These are phyloP conservation scores for Notarius quadriscutis DNA, from an alignment of 2,113 vertebrate genomes.

Conservation along the genomic window DNA sequence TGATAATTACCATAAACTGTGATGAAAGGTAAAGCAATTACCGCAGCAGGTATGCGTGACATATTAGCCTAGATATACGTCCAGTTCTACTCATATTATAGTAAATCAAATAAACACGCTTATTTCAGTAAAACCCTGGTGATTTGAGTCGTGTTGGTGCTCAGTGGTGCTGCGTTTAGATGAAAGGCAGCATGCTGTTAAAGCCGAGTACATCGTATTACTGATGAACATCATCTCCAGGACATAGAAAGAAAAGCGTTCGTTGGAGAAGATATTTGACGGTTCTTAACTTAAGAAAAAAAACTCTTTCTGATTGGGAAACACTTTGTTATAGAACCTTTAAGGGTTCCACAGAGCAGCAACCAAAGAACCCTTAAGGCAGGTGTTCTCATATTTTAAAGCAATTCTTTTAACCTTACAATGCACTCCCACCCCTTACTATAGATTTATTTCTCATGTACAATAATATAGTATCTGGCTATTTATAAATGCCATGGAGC, in stretches of 20 bases:
- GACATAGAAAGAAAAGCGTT: not conserved
- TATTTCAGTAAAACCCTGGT: not conserved
- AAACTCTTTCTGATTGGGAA: not conserved
- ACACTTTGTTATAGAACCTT: not conserved
- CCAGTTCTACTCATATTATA: not conserved
- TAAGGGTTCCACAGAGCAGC: not conserved
- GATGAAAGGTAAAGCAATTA: not conserved
- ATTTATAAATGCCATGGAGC: not conserved
- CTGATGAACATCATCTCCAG: not conserved
- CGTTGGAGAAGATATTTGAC: not conserved
- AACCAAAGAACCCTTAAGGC: not conserved
- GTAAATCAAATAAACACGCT: not conserved
- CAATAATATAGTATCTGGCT: not conserved
- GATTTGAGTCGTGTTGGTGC: not conserved
- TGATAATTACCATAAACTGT: constrained; percentile 3
- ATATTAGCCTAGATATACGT: not conserved
- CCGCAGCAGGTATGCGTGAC: not conserved
- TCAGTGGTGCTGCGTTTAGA: not conserved
- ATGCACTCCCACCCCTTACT: not conserved
- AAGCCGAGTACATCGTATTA: not conserved
- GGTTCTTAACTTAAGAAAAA: not conserved
- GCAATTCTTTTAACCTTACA: not conserved
- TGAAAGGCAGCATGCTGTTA: not conserved
- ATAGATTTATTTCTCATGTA: not conserved
- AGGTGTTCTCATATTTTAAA: not conserved